Percentiles rank a stretch among this genome's conserved stretches.
phyloP scores from a whole-genome alignment of 2,888 invertebrate genomes.

The Acheta domesticus region DNA sequence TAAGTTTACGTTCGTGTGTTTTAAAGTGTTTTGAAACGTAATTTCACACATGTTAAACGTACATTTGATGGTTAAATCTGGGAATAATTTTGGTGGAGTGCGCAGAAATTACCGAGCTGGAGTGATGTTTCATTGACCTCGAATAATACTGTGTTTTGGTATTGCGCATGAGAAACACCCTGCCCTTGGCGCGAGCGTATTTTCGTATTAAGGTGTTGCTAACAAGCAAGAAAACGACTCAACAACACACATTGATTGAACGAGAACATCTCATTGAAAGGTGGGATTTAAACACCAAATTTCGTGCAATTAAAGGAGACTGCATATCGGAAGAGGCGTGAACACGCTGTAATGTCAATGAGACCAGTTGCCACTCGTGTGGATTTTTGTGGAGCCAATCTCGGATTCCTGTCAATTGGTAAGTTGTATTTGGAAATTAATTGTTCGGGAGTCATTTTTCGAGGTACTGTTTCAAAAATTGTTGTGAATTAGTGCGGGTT shows the following conservation, averaged over 20 bases:
- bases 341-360: slow-evolving; percentile 12
- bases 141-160: slow-evolving; percentile 44
- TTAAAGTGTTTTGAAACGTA: slow-evolving; percentile 23
- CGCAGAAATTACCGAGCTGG: background rate
- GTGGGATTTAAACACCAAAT: background rate
- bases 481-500: background rate
- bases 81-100: background rate
- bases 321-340: slow-evolving; percentile 7
- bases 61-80: background rate
- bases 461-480: too few relatives aligned
- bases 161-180: slow-evolving; percentile 50
- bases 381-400: background rate
- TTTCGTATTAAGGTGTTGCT: slow-evolving; percentile 26
- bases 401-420: background rate
- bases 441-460: too few relatives aligned
- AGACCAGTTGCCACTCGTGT: background rate
- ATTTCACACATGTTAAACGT: background rate
- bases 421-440: background rate
- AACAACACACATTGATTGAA: too few relatives aligned
- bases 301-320: background rate
- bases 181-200: slow-evolving; percentile 46
- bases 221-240: slow-evolving; percentile 20
- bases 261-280: background rate
- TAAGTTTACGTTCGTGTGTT: slow-evolving; percentile 28
- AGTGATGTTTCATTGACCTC: slow-evolving; percentile 43